Base-by-base conservation (phyloP, 2,113 vertebrate species). In the Eira barbara region DNA sequence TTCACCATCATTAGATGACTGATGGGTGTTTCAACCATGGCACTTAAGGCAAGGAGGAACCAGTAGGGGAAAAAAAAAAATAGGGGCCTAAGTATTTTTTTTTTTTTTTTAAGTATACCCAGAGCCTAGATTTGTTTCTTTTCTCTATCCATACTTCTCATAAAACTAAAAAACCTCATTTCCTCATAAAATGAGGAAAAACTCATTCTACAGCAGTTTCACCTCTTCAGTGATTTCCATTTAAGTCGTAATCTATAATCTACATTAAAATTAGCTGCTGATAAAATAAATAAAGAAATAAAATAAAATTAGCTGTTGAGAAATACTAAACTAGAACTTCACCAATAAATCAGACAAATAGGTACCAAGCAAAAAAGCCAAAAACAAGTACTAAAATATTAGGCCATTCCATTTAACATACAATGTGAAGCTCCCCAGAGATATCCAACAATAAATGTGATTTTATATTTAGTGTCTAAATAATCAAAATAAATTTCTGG, bases 401-500 rank as follows among this genome's bases (percentile, higher is more conserved):
- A 91, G 61, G 31, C 20, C 52, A 95, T 47, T 92, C 39, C 13
- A 87, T 65, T 96, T 87, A 93, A 45, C 12, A 96, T 47, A 94
- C 29, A 93, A 94, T 82, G 49, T 84, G 9, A 97, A 57, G 61
- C 23, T 92, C 87, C 12, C n/a, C 27, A 92, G 93, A 94, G 57
- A 95, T 21, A 87, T 7, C 83, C 49, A 78, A 81, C 31, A 95
- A 23, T 89, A 89, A 96, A 97, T 88, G 4, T 95, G 67, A 76
- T 57, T 95, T 85, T 88, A 61, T 49, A 95, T 36, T 93, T 96
- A 83, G 69, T 86, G 21, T 13, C 55, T 87, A 89, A 96, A 97
- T 67, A 80, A 91, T 67, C 39, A 83, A 89, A 90, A 96, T 34
- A 78, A 88, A 84, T 92, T 27, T 95, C 36, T 91, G 31, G 21